These are phyloP conservation scores for Carollia perspicillata DNA, from an alignment of 2,113 vertebrate species.

Conservation along the genomic window DNA sequence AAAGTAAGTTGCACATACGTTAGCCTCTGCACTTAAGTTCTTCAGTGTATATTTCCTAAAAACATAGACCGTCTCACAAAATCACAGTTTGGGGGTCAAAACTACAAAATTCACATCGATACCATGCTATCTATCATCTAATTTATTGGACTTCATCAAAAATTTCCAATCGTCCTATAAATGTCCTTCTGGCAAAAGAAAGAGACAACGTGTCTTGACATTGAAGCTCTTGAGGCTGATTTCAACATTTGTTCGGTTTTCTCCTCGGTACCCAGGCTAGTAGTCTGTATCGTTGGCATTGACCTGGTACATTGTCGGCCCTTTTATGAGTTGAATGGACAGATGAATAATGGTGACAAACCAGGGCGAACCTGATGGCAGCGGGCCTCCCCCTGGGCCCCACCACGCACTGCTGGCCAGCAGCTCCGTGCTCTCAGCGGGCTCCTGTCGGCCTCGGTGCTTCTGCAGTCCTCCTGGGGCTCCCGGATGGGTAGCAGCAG, in stretches of 20 bases:
- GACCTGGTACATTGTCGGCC: neutral
- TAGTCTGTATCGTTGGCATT: neutral
- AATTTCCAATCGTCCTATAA: neutral
- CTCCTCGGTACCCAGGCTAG: neutral
- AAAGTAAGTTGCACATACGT: neutral
- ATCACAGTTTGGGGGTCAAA: neutral
- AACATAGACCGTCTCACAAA: neutral
- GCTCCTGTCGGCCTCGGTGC: neutral
- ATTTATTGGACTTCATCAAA: neutral
- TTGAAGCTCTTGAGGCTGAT: neutral
- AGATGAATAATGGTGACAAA: neutral
- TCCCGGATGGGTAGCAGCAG: too few relatives aligned
- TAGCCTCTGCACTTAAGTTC: neutral
- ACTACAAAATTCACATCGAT: neutral
- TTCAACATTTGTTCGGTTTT: neutral
- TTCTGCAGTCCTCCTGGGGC: neutral
- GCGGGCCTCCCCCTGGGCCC: neutral
- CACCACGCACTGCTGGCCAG: fast-evolving
- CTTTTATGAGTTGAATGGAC: neutral
- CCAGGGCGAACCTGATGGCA: neutral
- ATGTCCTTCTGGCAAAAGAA: neutral
- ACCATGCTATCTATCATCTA: neutral
- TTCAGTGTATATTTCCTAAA: neutral
- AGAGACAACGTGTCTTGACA: neutral
- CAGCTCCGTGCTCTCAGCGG: neutral